phyloP scores from a whole-genome alignment of 2,113 vertebrate species.

The Romanogobio albipinnatus region DNA sequence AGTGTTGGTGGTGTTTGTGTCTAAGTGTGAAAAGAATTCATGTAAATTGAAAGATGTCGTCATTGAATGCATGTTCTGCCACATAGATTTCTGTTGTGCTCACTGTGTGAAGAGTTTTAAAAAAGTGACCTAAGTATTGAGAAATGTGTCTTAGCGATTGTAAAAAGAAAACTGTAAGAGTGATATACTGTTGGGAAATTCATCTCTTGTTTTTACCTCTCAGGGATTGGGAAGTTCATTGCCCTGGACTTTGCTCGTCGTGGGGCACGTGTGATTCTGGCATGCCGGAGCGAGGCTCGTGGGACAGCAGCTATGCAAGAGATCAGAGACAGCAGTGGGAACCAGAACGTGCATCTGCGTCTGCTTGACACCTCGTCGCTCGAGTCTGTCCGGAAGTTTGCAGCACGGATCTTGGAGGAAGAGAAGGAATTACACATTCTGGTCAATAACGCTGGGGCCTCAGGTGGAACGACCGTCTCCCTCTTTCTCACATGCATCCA shows the following conservation, averaged over 20 bases:
- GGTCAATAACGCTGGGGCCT: conserved; percentile 82
- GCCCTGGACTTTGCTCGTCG: conserved; percentile 82
- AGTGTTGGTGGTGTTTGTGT: too few relatives aligned
- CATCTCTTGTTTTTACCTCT: background rate
- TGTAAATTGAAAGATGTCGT: too few relatives aligned
- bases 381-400: conserved; percentile 80
- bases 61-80: too few relatives aligned
- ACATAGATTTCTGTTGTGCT: too few relatives aligned
- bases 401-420: conserved; percentile 68
- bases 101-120: too few relatives aligned
- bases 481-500: background rate
- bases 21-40: too few relatives aligned
- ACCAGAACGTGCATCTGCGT: conserved; percentile 72
- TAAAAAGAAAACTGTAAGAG: background rate
- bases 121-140: too few relatives aligned
- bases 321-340: conserved; percentile 75
- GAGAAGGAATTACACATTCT: conserved; percentile 82
- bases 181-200: background rate
- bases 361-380: conserved; percentile 81
- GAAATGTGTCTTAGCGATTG: too few relatives aligned
- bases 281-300: conserved; percentile 73
- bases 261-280: conserved; percentile 84
- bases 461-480: conserved; percentile 65
- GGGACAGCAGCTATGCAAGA: conserved; percentile 73
- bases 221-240: conserved; percentile 84